Evolutionary conservation across 2,888 invertebrate species (phyloP), one percentile per base, ranked within the genome.

Genomic region (Idaea biselata): DNA sequence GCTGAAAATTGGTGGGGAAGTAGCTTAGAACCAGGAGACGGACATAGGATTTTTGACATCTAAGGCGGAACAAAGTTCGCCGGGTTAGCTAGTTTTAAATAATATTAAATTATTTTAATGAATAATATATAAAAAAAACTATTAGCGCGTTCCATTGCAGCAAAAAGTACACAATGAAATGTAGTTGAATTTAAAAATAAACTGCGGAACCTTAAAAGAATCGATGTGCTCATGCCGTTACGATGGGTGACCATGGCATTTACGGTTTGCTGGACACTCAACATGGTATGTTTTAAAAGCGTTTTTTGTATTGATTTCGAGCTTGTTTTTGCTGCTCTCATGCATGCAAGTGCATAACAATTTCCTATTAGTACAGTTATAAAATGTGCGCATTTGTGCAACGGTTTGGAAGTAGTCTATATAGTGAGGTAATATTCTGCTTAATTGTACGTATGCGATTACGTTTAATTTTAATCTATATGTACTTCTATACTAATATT

Each of bases 161-260:
- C 25, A 1, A 25, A 25, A 25, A 25, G 5, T 25, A 25, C 25
- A 1, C 25, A 25, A 25, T 5, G 25, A 25, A 25, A 25, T 25
- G n/a, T 25, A 5, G 25, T 25, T 25, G 25, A 25, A 25, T 25
- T 25, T 25, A 16, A 55, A 55, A 55, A 17, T 17, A 44, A n/a
- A 14, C n/a, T 4, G 60, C 14, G 65, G 68, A 68, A 65, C 72
- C 33, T 68, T 68, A 68, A 88, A 84, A 33, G 14, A 84, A 80
- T 79, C 73, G 79, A 73, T 68, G 71, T 78, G 85, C 88, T 85
- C 86, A 81, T 81, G 84, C 79, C 81, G 91, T 89, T 84, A 86
- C 91, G 83, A 86, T 88, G 87, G 87, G 72, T 90, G 91, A 81
- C 87, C 91, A 83, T 92, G 92, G 91, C 89, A 92, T 92, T 92